Percentiles rank a stretch among this genome's conserved stretches.
Conservation (phyloP, 2,888 invertebrate genomes). For the Phania funesta region DNA sequence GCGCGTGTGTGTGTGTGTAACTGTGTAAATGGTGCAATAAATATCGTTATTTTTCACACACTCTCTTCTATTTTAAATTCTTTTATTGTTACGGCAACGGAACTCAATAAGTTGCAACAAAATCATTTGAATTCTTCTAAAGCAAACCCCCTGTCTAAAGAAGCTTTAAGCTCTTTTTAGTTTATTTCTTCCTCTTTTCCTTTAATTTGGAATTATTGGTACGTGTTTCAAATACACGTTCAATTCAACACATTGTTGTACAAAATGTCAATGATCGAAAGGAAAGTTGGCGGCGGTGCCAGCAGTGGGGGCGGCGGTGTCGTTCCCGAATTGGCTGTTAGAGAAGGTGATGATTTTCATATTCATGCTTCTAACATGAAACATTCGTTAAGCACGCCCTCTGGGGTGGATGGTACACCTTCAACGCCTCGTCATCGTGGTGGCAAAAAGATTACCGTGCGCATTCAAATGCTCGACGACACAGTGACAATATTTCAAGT, state of each 20-base stretch:
- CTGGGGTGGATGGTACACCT: constrained; percentile 86
- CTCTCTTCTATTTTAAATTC: not conserved
- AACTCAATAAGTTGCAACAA: constrained; percentile 3
- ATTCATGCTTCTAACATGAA: constrained; percentile 85
- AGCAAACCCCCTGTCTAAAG: not conserved
- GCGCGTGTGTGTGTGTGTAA: not conserved
- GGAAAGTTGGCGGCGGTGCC: constrained; percentile 72
- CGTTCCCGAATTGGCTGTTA: constrained; percentile 69
- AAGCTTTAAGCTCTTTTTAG: constrained; percentile 21
- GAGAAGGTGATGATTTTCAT: constrained; percentile 70
- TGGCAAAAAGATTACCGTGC: constrained; percentile 93
- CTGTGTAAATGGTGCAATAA: constrained; percentile 28
- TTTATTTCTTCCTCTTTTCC: constrained; percentile 6
- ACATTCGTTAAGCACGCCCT: constrained; percentile 91
- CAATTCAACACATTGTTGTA: constrained; percentile 69
- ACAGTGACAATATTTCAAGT: constrained; percentile 94
- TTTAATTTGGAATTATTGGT: constrained; percentile 25
- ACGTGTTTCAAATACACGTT: constrained; percentile 54
- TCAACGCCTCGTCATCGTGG: constrained; percentile 90
- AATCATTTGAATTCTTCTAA: constrained; percentile 15
- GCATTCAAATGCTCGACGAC: constrained; percentile 95
- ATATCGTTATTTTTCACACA: not conserved
- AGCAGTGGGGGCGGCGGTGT: constrained; percentile 69
- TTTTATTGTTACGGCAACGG: constrained; percentile 10
- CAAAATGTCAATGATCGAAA: constrained; percentile 79